Evolutionary conservation across 2,113 vertebrate genomes (phyloP), one percentile per base, ranked within the genome.

Genomic region (Spheniscus mendiculus): DNA sequence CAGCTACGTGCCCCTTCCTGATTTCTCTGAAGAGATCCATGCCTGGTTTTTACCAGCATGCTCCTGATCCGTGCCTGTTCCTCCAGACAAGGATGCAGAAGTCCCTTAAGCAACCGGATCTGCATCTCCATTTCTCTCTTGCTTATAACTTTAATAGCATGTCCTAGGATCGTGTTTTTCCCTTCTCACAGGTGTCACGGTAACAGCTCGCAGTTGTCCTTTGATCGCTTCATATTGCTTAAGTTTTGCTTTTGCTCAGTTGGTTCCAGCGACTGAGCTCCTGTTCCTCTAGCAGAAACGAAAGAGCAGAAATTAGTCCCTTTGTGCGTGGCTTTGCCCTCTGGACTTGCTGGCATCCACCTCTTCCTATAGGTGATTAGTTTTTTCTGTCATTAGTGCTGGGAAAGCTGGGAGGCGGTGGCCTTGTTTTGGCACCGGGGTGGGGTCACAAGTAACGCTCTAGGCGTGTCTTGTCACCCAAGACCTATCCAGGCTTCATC

Each of bases 171-270:
- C 9, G 6, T 8, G 2, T 63, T 69, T 78, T 40, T 40, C 50
- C 40, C 34, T 59, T 44, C n/a, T 72, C 16, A 3, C 11, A 4
- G n/a, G 32, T 58, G 29, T 49, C 32, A 12, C 26, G 4, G 62
- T 55, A 15, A 45, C 17, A 73, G 29, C 29, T 53, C 5, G 2
- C 5, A 42, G 47, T 21, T 19, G 1, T 55, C 40, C 77, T 58
- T 67, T n/a, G 45, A 26, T 88, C 7, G 0, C 36, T 90, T 29
- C 7, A 5, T 6, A 1, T 1, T 1, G 7, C 12, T 77, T 26
- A 22, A 11, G 22, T 49, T 94, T 90, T 9, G 1, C 23, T 91
- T 90, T 70, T 30, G 6, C 10, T 49, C 6, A 4, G 4, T 22
- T 36, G 23, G 58, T 80, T 36, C 44, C 27, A 52, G 63, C 3